phyloP scores from a whole-genome alignment of 35 echinoderm and acorn worm species.

The Hemicentrotus pulcherrimus region DNA sequence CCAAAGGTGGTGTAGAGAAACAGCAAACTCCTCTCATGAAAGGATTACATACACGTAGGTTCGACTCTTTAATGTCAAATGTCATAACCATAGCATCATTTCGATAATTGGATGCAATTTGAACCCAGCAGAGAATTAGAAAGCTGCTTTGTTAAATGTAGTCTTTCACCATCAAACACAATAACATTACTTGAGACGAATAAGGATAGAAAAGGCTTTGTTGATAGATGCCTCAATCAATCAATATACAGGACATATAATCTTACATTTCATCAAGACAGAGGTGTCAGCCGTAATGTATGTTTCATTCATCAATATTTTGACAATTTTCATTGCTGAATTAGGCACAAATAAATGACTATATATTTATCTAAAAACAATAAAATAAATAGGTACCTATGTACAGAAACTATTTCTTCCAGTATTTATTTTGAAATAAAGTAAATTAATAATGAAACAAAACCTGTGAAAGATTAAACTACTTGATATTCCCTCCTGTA shows the following conservation, averaged over 20 bases:
- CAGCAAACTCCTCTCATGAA: not conserved
- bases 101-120: not conserved
- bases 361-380: not conserved
- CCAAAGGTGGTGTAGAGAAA: not conserved
- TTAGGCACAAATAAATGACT: not conserved
- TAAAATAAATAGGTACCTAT: not conserved
- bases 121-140: not conserved
- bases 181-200: not conserved
- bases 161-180: not conserved
- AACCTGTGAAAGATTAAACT: not conserved
- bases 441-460: not conserved
- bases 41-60: not conserved
- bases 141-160: not conserved
- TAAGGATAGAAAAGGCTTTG: not conserved
- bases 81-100: not conserved
- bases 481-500: not conserved
- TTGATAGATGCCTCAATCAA: not conserved
- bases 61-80: not conserved
- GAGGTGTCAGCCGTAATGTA: no score
- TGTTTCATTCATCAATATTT: not conserved
- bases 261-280: not conserved
- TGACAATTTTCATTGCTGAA: not conserved
- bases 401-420: slow-evolving; percentile 1
- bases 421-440: not conserved
- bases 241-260: not conserved